Conservation (phyloP, 2,113 vertebrate genomes). For the Ranitomeya imitator region DNA sequence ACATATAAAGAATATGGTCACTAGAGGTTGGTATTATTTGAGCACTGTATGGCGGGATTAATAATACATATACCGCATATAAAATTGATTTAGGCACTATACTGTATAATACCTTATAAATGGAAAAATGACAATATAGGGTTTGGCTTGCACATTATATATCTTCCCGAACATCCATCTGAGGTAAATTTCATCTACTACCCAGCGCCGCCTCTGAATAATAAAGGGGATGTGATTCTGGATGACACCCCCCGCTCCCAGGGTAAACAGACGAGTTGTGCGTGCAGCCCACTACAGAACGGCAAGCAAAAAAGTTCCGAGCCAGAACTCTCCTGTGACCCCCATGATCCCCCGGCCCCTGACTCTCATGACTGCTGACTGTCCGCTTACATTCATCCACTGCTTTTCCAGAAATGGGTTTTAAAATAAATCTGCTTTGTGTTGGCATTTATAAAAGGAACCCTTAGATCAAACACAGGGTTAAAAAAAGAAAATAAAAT, state of each 20-base stretch:
- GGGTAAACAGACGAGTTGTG: conserved; percentile 16
- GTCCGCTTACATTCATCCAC: conserved; percentile 13
- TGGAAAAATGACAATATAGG: too few relatives aligned
- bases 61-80: too few relatives aligned
- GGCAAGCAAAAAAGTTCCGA: neutral
- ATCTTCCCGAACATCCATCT: too few relatives aligned
- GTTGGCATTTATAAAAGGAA: neutral
- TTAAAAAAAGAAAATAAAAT: neutral
- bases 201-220: neutral
- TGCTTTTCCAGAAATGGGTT: conserved; percentile 26
- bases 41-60: too few relatives aligned
- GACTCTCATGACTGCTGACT: conserved; percentile 34
- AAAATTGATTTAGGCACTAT: too few relatives aligned
- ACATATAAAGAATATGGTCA: too few relatives aligned
- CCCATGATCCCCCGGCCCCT: neutral
- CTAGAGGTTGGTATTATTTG: too few relatives aligned
- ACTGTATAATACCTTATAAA: too few relatives aligned
- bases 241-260: neutral
- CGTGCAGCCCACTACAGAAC: neutral
- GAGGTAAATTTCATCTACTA: neutral
- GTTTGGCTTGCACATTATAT: too few relatives aligned
- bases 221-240: neutral
- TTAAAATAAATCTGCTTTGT: conserved; percentile 11
- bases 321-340: conserved; percentile 11
- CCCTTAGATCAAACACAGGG: neutral